phyloP scores from a whole-genome alignment of 1,140 invertebrate genomes.

The Patella vulgata region DNA sequence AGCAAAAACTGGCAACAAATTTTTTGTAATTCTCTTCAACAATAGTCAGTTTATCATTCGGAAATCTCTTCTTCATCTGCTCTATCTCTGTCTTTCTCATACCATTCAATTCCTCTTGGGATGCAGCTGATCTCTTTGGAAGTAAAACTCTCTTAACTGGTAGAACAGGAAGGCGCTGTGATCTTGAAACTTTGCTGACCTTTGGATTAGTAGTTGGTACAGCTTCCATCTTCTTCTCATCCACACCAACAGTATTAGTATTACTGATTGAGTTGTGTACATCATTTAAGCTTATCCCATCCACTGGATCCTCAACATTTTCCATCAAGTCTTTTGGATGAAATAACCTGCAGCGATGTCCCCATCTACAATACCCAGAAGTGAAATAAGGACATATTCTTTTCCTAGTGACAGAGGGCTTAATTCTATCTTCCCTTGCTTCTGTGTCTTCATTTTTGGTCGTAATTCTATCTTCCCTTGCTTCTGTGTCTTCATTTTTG shows the following conservation, averaged over 20 bases:
- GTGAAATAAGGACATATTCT: constrained; percentile 34
- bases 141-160: constrained; percentile 5
- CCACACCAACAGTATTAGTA: constrained; percentile 13
- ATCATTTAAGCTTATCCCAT: too few relatives aligned
- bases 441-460: not conserved
- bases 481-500: not conserved
- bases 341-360: constrained; percentile 38
- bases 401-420: not conserved
- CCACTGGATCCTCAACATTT: too few relatives aligned
- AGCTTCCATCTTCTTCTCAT: constrained; percentile 3
- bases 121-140: constrained; percentile 6
- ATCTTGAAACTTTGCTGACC: constrained; percentile 7
- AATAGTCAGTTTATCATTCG: constrained; percentile 27
- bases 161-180: not conserved
- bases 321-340: too few relatives aligned
- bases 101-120: constrained; percentile 26
- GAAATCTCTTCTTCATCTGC: constrained; percentile 46
- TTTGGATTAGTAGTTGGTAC: constrained; percentile 7
- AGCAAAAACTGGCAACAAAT: constrained; percentile 33
- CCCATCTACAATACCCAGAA: constrained; percentile 39
- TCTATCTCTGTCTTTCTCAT: constrained; percentile 45
- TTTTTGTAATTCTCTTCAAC: constrained; percentile 29
- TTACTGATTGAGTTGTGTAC: too few relatives aligned
- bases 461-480: not conserved
- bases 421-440: constrained; percentile 1